Percentiles rank a stretch among this genome's conserved stretches.
Conservation (phyloP, 2,113 vertebrate species). For the Gallinago media region DNA sequence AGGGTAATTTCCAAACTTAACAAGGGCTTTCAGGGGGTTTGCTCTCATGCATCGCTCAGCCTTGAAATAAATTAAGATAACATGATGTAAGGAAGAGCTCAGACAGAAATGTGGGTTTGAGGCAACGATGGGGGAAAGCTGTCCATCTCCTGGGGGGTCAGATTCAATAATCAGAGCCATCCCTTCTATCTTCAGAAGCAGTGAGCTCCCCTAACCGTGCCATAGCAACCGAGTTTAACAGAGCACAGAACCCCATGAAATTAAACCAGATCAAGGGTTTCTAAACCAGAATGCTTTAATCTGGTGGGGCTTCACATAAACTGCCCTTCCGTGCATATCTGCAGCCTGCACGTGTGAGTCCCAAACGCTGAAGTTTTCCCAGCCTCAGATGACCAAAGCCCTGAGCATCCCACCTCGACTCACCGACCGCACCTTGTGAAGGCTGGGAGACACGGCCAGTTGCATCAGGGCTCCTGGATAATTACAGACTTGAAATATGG, state of each 20-base stretch:
- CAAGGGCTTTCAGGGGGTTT: not conserved
- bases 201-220: not conserved
- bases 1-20: not conserved
- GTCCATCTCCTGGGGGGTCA: rapidly evolving
- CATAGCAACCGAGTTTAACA: not conserved
- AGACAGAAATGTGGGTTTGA: not conserved
- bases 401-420: not conserved
- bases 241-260: not conserved
- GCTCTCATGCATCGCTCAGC: not conserved
- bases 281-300: not conserved
- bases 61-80: not conserved
- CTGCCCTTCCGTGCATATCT: not conserved
- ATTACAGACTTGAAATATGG: not conserved
- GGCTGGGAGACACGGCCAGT: not conserved
- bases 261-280: not conserved
- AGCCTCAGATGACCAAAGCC: rapidly evolving
- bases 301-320: not conserved
- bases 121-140: not conserved
- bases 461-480: not conserved
- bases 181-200: not conserved
- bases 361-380: rapidly evolving
- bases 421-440: rapidly evolving
- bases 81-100: not conserved
- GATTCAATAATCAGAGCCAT: not conserved
- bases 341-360: not conserved